Evolutionary conservation across 2,888 invertebrate genomes (phyloP).

Genomic region (Gordius sp.): DNA sequence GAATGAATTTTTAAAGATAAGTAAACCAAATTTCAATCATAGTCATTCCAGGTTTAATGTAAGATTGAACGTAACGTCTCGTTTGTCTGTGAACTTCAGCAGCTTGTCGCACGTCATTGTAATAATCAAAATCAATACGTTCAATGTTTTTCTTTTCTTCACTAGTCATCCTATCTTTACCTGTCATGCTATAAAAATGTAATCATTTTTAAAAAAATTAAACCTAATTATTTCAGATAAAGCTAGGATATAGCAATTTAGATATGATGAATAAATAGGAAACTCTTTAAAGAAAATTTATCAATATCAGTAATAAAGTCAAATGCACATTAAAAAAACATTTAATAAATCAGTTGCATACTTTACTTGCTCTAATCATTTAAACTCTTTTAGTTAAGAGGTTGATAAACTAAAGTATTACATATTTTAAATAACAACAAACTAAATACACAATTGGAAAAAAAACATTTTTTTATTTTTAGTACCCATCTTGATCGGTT

Average conservation of each 20-base stretch:
- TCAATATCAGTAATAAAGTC: neutral
- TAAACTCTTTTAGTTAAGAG: too few relatives aligned
- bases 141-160: conserved; percentile 56
- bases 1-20: too few relatives aligned
- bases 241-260: neutral
- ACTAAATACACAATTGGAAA: neutral
- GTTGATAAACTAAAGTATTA: too few relatives aligned
- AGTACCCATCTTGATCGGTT: conserved; percentile 2
- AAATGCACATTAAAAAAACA: too few relatives aligned
- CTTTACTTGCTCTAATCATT: too few relatives aligned
- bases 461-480: conserved; percentile 7
- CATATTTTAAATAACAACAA: too few relatives aligned
- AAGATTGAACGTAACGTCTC: conserved; percentile 60
- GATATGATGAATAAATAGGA: neutral
- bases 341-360: too few relatives aligned
- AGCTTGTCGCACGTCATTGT: conserved; percentile 71
- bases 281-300: neutral
- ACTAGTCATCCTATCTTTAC: conserved; percentile 23
- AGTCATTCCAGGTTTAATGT: conserved; percentile 89
- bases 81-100: conserved; percentile 94
- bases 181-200: neutral
- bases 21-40: conserved; percentile 94
- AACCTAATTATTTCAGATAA: neutral
- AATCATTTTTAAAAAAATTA: neutral
- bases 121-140: conserved; percentile 62